Evolutionary conservation across 2,113 vertebrate genomes (phyloP), one percentile per base, ranked within the genome.

Genomic region (Perca schrenkii): DNA sequence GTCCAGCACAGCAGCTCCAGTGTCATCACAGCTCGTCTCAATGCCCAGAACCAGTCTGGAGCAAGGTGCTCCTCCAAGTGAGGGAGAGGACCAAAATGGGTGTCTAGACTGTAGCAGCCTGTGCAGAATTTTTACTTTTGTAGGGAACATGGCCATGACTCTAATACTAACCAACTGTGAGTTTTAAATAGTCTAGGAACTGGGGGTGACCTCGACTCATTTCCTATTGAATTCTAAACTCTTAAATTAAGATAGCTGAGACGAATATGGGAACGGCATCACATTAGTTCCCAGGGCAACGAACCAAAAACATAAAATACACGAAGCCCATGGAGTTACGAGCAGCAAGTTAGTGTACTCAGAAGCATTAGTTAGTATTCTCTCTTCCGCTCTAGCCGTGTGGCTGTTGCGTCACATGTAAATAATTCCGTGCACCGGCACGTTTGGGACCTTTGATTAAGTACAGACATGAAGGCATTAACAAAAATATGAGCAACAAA

Each of bases 11-110:
- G 98, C 98, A 4, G 97, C 98, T 1, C 96, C 98, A 0, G 98
- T 99, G 58, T 99, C 98, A 40, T 99, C 98, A 11, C 98, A 99
- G 92, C 98, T 99, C 0, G 97, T 99, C 93, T 99, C 98, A 16
- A 99, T 97, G 13, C 98, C 98, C 85, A 99, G 46, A 1, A 99
- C 97, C 0, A 98, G 40, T 3, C 93, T 94, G 70, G 82, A 78
- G 21, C 43, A 43, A 6, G 36, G 8, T 8, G 69, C 60, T 74
- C 62, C 58, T 10, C 25, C 49, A 21, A 0, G 17, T 1, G 56
- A 15, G 19, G 4, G 6, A 16, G 19, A 53, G 16, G 14, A 31
- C 21, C 50, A 36, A 8, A 1, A 3, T 12, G 19, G 17, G 58
- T 22, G 69, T 74, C 72, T 74, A 0, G 40, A 0, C 17, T 58